Percentiles rank a stretch among this genome's conserved stretches.
Evolutionary conservation across 1,140 invertebrate species (phyloP).

Genomic region (Cydia strobilella): DNA sequence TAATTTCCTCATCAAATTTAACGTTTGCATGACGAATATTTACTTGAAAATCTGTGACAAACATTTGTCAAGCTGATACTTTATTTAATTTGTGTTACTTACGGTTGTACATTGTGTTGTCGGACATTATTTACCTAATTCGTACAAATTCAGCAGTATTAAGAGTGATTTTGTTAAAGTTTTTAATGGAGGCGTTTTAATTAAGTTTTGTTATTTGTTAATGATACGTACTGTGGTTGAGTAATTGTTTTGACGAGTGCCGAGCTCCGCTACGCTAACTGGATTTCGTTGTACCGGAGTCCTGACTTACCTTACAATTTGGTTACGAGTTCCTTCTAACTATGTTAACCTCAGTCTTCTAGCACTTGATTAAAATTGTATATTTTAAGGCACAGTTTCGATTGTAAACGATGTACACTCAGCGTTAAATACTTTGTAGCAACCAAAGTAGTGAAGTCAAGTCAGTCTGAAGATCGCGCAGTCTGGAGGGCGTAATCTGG

Average conservation of each 20-base stretch:
- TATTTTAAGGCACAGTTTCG: conserved; percentile 36
- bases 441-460: too few species aligned
- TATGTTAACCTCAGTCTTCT: not conserved
- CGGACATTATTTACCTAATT: conserved; percentile 71
- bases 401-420: conserved; percentile 38
- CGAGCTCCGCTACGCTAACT: not conserved
- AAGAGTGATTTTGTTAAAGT: conserved; percentile 80
- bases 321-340: conserved; percentile 5
- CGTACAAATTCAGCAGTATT: conserved; percentile 80
- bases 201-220: conserved; percentile 80
- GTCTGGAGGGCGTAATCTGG: too few species aligned
- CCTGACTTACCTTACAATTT: conserved; percentile 1
- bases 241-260: conserved; percentile 44
- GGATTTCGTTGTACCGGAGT: not conserved
- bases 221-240: conserved; percentile 44
- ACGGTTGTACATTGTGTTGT: conserved; percentile 65
- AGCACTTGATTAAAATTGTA: not conserved
- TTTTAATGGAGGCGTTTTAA: conserved; percentile 75
- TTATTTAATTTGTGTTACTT: conserved; percentile 53
- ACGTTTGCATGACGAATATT: conserved; percentile 40
- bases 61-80: conserved; percentile 43
- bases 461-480: too few species aligned
- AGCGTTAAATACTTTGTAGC: too few species aligned
- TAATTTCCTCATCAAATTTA: conserved; percentile 35
- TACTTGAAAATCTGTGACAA: conserved; percentile 67